A percentile compares a stretch with the other conserved stretches of the same genome.
Evolutionary conservation across 2,797 vertebrate genomes (phyloP).

Genomic region (Benthosema pterotum): DNA sequence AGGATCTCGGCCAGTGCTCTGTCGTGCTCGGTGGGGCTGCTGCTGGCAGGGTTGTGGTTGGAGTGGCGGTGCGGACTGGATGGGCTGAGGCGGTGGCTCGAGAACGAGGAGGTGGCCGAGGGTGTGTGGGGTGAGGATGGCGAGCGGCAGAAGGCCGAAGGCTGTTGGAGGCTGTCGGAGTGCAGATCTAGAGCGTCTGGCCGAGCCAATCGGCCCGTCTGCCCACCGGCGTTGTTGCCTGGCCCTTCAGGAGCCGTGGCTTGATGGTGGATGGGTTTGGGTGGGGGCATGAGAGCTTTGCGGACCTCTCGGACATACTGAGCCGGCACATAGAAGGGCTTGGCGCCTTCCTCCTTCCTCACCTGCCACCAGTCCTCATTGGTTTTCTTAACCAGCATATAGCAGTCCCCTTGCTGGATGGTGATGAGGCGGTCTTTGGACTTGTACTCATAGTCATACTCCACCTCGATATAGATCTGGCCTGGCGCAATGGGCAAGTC

Average conservation of each 20-base stretch:
- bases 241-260: background rate
- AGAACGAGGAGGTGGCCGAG: slow-evolving; percentile 48
- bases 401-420: slow-evolving; percentile 93
- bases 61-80: slow-evolving; percentile 80
- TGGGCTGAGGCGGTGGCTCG: slow-evolving; percentile 71
- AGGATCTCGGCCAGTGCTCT: slow-evolving; percentile 43
- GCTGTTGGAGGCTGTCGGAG: slow-evolving; percentile 83
- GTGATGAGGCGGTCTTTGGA: slow-evolving; percentile 89
- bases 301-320: slow-evolving; percentile 95
- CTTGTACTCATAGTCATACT: slow-evolving; percentile 95
- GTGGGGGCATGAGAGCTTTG: slow-evolving; percentile 92
- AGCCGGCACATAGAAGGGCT: slow-evolving; percentile 93
- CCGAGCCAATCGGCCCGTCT: slow-evolving; percentile 64
- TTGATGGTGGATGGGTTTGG: slow-evolving; percentile 71
- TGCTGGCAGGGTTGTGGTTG: slow-evolving; percentile 78
- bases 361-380: slow-evolving; percentile 99
- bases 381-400: slow-evolving; percentile 92
- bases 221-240: background rate
- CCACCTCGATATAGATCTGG: slow-evolving; percentile 90
- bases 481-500: slow-evolving; percentile 84
- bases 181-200: slow-evolving; percentile 69
- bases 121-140: slow-evolving; percentile 68
- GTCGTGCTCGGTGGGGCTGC: slow-evolving; percentile 48
- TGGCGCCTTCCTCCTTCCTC: slow-evolving; percentile 86
- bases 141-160: slow-evolving; percentile 84